phyloP scores from a whole-genome alignment of 2,113 vertebrate species.

The Oncorhynchus mykiss region DNA sequence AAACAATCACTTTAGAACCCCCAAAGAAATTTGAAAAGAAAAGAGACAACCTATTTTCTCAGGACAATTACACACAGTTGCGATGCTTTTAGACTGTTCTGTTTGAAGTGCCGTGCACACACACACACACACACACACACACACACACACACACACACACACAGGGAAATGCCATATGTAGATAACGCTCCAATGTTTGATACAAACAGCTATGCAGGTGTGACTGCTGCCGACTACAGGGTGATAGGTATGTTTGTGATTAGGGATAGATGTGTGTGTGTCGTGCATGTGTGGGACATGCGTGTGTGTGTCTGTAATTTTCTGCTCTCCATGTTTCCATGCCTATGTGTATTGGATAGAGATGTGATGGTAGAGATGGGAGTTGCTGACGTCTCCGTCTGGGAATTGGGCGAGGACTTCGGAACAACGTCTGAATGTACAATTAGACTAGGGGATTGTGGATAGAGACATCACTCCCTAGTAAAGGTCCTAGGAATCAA shows the following conservation, averaged over 20 bases:
- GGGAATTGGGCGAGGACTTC: conserved; percentile 24
- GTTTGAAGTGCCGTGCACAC: conserved; percentile 32
- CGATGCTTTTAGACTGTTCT: conserved; percentile 42
- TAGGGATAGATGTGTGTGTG: too few relatives aligned
- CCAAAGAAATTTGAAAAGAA: not conserved
- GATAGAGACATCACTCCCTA: conserved; percentile 24
- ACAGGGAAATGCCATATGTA: conserved; percentile 34
- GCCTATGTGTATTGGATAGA: not conserved
- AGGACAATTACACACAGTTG: too few relatives aligned
- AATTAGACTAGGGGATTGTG: conserved; percentile 50
- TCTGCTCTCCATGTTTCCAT: too few relatives aligned
- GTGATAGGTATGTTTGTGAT: not conserved
- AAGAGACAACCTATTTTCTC: not conserved
- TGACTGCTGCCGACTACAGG: not conserved
- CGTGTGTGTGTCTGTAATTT: not conserved
- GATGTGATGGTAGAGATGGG: not conserved
- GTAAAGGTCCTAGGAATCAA: conserved; percentile 36
- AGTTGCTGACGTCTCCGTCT: not conserved
- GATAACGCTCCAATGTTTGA: conserved; percentile 35
- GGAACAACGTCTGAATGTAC: conserved; percentile 33
- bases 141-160: conserved; percentile 12
- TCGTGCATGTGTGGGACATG: not conserved
- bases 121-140: too few relatives aligned
- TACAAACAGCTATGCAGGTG: not conserved
- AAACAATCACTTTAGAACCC: not conserved